Evolutionary conservation across 2,113 vertebrate species (phyloP).

Genomic region (Equus przewalskii): DNA sequence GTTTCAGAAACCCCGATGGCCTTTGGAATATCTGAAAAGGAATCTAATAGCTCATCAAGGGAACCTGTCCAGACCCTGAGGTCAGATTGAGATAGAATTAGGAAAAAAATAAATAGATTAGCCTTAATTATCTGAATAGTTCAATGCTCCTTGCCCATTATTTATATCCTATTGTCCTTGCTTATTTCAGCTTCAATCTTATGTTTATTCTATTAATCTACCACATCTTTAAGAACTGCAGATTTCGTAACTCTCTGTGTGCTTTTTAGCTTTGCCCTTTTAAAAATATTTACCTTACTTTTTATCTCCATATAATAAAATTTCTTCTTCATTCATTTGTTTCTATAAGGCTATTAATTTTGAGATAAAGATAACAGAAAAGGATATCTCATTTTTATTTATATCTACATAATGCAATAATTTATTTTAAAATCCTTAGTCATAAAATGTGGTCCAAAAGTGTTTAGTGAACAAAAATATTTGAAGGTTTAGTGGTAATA

Average conservation of each 20-base stretch:
- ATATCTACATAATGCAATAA: not conserved
- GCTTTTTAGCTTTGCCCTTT: not conserved
- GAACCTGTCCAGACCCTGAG: slow-evolving; percentile 10
- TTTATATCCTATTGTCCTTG: not conserved
- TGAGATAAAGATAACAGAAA: not conserved
- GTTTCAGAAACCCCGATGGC: slow-evolving; percentile 26
- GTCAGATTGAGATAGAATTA: slow-evolving; percentile 60
- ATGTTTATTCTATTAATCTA: slow-evolving; percentile 1
- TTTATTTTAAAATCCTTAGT: not conserved
- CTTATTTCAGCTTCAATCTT: not conserved
- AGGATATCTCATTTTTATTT: not conserved
- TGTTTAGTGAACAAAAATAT: not conserved
- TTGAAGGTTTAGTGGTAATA: not conserved
- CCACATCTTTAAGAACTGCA: not conserved
- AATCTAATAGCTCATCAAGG: slow-evolving; percentile 49
- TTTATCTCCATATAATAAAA: not conserved
- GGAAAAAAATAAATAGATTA: slow-evolving; percentile 38
- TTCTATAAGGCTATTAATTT: slow-evolving; percentile 29
- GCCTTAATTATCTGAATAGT: slow-evolving; percentile 34
- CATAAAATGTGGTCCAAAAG: not conserved
- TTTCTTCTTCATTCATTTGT: not conserved
- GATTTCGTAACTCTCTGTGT: not conserved
- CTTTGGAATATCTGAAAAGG: slow-evolving; percentile 27
- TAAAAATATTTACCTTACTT: not conserved
- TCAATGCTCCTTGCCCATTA: not conserved